Conservation (phyloP, 2,888 invertebrate genomes). For the Charanyca ferruginea region DNA sequence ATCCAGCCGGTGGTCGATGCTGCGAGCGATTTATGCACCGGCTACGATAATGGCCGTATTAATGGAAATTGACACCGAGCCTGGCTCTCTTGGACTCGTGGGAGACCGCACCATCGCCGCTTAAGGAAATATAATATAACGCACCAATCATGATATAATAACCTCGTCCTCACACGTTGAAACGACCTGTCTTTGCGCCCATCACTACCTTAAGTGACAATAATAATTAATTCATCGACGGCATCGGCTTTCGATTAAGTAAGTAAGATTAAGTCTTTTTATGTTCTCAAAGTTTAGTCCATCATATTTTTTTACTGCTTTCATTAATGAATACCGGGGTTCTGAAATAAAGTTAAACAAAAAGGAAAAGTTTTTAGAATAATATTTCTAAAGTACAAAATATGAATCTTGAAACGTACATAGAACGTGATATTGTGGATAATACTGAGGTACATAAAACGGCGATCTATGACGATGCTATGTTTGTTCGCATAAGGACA, state of each 20-base stretch:
- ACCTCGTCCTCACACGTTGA: constrained; percentile 83
- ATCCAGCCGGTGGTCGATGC: constrained; percentile 78
- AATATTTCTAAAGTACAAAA: neutral
- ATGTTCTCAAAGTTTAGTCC: constrained; percentile 66
- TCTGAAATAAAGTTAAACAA: constrained; percentile 25
- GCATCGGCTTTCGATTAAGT: constrained; percentile 73
- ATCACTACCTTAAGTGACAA: constrained; percentile 76
- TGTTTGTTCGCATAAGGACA: neutral
- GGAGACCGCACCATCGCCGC: constrained; percentile 73
- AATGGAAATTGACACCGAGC: constrained; percentile 88
- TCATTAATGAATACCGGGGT: constrained; percentile 25
- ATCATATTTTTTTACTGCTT: constrained; percentile 61
- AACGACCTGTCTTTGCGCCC: constrained; percentile 75
- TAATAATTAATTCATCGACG: constrained; percentile 79
- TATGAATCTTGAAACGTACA: neutral
- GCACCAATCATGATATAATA: constrained; percentile 84
- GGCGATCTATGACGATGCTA: neutral
- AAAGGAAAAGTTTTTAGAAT: neutral
- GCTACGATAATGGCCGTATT: constrained; percentile 84
- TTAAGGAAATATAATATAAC: constrained; percentile 88
- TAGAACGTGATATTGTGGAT: neutral
- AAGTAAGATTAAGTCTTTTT: too few relatives aligned
- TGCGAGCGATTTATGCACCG: constrained; percentile 85
- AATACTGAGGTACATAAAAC: neutral
- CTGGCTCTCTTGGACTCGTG: constrained; percentile 74